phyloP scores from a whole-genome alignment of 2,888 invertebrate species.

The Polymixis flavicincta region DNA sequence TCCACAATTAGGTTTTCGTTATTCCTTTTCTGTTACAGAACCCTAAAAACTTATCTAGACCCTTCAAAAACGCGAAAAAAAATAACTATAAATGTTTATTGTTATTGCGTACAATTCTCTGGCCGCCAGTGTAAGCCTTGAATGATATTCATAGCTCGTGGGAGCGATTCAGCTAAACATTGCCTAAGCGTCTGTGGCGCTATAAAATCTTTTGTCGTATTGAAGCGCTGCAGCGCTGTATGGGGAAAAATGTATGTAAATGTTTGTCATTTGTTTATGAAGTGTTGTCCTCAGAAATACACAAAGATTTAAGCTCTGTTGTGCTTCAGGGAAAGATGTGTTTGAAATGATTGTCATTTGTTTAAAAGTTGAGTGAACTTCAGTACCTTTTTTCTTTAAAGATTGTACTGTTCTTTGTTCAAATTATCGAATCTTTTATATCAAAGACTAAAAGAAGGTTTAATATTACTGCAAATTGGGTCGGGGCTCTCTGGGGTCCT shows the following conservation, averaged over 20 bases:
- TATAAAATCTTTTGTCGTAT: conserved; percentile 58
- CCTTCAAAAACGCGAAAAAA: conserved; percentile 58
- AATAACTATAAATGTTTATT: conserved; percentile 61
- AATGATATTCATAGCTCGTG: conserved; percentile 62
- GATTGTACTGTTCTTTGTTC: conserved; percentile 24
- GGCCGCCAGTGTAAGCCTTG: conserved; percentile 43
- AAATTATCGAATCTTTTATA: conserved; percentile 43
- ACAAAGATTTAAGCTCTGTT: conserved; percentile 30
- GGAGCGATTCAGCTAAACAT: conserved; percentile 65
- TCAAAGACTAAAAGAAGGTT: conserved; percentile 38
- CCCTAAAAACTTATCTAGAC: conserved; percentile 47
- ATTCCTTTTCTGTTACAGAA: not conserved
- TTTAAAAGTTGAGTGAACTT: conserved; percentile 17
- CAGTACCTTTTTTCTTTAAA: not conserved
- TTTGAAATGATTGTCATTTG: conserved; percentile 22
- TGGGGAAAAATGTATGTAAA: conserved; percentile 40
- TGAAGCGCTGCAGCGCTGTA: conserved; percentile 41
- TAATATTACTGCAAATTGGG: conserved; percentile 45
- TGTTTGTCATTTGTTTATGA: conserved; percentile 37
- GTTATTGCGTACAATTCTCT: conserved; percentile 63
- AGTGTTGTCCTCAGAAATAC: conserved; percentile 24
- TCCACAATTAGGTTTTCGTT: not conserved
- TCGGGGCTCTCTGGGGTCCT: conserved; percentile 15
- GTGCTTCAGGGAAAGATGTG: not conserved
- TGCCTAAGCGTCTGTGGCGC: conserved; percentile 63